These are phyloP conservation scores for Eueides isabella DNA, from an alignment of 1,140 invertebrate species.

Conservation along the genomic window DNA sequence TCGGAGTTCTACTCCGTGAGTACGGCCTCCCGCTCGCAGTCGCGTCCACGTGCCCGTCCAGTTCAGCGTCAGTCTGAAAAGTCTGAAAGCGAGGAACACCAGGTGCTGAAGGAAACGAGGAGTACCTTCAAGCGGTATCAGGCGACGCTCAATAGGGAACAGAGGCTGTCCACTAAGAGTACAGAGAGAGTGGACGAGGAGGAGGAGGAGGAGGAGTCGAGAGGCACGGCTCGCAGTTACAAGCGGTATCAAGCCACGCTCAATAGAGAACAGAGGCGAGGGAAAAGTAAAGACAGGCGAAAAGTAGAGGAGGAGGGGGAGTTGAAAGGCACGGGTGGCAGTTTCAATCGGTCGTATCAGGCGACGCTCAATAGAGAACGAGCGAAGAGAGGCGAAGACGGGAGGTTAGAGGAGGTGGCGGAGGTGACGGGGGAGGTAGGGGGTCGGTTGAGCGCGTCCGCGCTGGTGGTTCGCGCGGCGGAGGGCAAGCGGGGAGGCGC, in stretches of 20 bases:
- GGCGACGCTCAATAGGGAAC: conserved; percentile 48
- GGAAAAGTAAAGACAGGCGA: no score
- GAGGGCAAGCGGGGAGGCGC: conserved; percentile 81
- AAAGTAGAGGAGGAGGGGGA: no score
- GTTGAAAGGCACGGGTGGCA: no score
- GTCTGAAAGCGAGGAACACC: conserved; percentile 42
- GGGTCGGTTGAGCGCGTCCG: conserved; percentile 83
- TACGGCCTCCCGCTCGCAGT: conserved; percentile 74
- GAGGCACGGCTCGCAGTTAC: not conserved
- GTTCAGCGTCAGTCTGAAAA: conserved; percentile 34
- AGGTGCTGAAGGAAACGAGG: conserved; percentile 73
- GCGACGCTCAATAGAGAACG: no score
- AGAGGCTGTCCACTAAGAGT: not conserved
- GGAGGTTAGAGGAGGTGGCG: not conserved
- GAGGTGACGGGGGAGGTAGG: conserved; percentile 72
- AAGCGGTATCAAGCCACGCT: no score
- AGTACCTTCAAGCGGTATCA: conserved; percentile 74
- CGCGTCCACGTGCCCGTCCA: conserved; percentile 66
- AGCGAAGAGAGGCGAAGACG: no score
- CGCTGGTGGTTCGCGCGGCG: conserved; percentile 58
- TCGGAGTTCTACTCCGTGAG: conserved; percentile 91
- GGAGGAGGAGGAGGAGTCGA: conserved; percentile 7
- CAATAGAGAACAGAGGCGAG: no score
- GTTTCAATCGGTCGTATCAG: no score
- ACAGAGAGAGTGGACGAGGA: not conserved